These are phyloP conservation scores for Elmis aenea DNA, from an alignment of 2,888 invertebrate species.

Conservation along the genomic window DNA sequence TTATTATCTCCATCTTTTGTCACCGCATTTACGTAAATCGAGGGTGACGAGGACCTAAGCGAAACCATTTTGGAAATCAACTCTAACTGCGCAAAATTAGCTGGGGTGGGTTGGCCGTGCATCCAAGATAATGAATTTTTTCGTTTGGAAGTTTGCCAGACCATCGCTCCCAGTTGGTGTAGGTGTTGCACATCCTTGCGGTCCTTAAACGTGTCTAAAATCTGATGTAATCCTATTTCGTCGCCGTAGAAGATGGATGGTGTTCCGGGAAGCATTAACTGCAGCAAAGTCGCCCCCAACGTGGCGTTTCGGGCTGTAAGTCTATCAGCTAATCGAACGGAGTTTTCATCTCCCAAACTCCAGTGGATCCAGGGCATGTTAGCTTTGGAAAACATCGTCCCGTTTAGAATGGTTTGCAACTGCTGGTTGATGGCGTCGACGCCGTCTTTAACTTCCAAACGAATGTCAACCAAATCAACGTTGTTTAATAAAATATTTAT, in stretches of 20 bases:
- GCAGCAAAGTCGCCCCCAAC: conserved; percentile 64
- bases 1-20: conserved; percentile 59
- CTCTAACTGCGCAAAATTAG: conserved; percentile 52
- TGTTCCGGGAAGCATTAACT: conserved; percentile 80
- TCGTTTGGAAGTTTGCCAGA: conserved; percentile 55
- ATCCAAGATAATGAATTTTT: conserved; percentile 60
- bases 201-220: conserved; percentile 54
- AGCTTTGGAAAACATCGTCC: conserved; percentile 55
- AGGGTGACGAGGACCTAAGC: conserved; percentile 59
- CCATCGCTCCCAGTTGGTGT: conserved; percentile 68
- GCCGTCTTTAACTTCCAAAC: conserved; percentile 56
- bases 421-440: conserved; percentile 55
- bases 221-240: conserved; percentile 70
- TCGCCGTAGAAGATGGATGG: conserved; percentile 88
- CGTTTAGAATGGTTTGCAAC: conserved; percentile 54
- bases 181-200: conserved; percentile 57
- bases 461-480: conserved; percentile 69
- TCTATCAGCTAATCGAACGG: conserved; percentile 56
- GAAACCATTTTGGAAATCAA: conserved; percentile 56
- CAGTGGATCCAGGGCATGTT: conserved; percentile 76
- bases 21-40: conserved; percentile 68
- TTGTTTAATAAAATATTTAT: conserved; percentile 58
- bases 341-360: conserved; percentile 65
- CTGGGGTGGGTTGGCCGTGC: conserved; percentile 50
- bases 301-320: conserved; percentile 57